These are phyloP conservation scores for Atta colombica DNA, from an alignment of 1,140 invertebrate genomes.

Conservation along the genomic window DNA sequence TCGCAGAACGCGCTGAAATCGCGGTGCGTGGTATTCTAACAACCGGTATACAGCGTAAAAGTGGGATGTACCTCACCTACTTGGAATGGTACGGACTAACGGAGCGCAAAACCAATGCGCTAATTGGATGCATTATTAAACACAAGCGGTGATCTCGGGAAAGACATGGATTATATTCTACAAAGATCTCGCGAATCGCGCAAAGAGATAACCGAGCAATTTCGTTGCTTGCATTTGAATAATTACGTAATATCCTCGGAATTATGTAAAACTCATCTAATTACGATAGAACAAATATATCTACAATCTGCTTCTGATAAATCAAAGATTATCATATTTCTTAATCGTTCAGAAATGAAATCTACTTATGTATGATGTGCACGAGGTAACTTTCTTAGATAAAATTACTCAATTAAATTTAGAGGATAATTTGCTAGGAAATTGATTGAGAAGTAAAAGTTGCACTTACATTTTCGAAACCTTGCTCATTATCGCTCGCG, in stretches of 20 bases:
- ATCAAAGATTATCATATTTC: slow-evolving; percentile 3
- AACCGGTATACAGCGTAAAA: slow-evolving; percentile 48
- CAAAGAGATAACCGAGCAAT: slow-evolving; percentile 31
- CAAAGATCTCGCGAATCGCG: slow-evolving; percentile 35
- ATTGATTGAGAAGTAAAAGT: not conserved
- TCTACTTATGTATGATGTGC: not conserved
- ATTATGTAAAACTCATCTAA: not conserved
- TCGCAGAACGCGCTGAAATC: slow-evolving; percentile 45
- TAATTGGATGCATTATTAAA: slow-evolving; percentile 66
- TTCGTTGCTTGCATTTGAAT: slow-evolving; percentile 21
- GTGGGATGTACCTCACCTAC: slow-evolving; percentile 56
- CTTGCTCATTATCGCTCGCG: slow-evolving; percentile 79
- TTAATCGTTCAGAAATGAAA: not conserved
- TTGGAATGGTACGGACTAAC: slow-evolving; percentile 57
- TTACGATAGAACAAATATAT: slow-evolving; percentile 37
- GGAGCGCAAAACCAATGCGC: slow-evolving; percentile 61
- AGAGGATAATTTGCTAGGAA: not conserved
- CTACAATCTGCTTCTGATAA: slow-evolving; percentile 9
- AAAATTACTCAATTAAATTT: not conserved
- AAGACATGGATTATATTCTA: not conserved
- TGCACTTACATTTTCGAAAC: slow-evolving; percentile 80
- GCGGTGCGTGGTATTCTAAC: slow-evolving; percentile 40
- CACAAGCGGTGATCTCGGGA: slow-evolving; percentile 17
- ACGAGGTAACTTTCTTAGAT: not conserved
- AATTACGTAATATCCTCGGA: slow-evolving; percentile 2